Conservation (phyloP, 1,140 invertebrate species). For the Amyelois transitella region DNA sequence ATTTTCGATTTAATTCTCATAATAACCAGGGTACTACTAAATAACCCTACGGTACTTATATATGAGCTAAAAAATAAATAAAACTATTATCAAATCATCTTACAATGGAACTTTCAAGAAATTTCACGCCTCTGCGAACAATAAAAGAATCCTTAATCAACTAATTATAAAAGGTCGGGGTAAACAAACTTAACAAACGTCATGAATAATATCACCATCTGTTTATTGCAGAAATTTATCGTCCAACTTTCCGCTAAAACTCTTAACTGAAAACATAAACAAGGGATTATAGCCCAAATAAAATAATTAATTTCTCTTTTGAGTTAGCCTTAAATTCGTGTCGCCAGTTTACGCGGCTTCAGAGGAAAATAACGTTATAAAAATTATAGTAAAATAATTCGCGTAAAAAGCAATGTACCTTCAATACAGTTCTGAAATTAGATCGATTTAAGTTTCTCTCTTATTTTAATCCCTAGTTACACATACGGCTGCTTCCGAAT, state of each 20-base stretch:
- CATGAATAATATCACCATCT: constrained; percentile 62
- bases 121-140: constrained; percentile 9
- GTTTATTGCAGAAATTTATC: constrained; percentile 62
- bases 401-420: too few species aligned
- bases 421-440: too few species aligned
- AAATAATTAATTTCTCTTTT: constrained; percentile 45
- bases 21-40: too few species aligned
- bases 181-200: constrained; percentile 56
- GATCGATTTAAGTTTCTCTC: too few species aligned
- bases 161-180: constrained; percentile 39
- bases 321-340: constrained; percentile 6
- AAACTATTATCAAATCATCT: not conserved
- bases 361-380: not conserved
- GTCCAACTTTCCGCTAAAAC: constrained; percentile 52
- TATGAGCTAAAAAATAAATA: not conserved
- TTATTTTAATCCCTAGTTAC: too few species aligned
- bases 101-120: not conserved
- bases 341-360: not conserved
- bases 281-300: constrained; percentile 50
- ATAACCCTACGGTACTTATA: not conserved
- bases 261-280: constrained; percentile 58
- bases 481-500: too few species aligned
- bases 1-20: too few species aligned
- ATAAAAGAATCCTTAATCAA: constrained; percentile 37
- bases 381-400: not conserved